Evolutionary conservation across 2,113 vertebrate species (phyloP), one percentile per base, ranked within the genome.

Genomic region (Triplophysa rosa): DNA sequence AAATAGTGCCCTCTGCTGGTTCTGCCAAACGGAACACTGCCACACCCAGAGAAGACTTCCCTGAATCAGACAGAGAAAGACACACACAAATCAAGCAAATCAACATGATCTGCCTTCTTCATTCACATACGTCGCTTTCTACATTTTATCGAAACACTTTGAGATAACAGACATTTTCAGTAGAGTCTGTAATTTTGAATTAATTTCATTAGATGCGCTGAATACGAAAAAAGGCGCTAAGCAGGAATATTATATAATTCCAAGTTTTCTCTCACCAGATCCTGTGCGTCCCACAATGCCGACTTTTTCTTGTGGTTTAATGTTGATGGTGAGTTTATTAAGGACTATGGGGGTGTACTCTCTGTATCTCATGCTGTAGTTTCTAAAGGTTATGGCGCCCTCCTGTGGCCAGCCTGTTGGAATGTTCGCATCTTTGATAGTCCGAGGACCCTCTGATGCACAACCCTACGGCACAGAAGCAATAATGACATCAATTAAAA

Each of bases 251-350:
- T 0, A 7, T 37, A 37, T 37, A 37, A 37, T 37, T 37, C 33
- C 33, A 11, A 3, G 11, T 23, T 2, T 12, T 56, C 2, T 59
- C 80, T 82, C 88, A 95, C 92, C 93, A 13, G 93, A 95, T 13
- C 89, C 88, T 0, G 91, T 94, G 67, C 92, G 92, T 87, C 94
- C 94, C 33, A 95, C 92, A n/a, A 95, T 94, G 42, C 93, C 94
- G 11, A 95, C 82, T 8, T 92, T 94, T 89, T 96, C 90, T 76
- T 85, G 86, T n/a, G 89, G 84, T 0, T 59, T 67, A 69, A 94
- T 93, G 67, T 6, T 21, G 52, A 94, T 71, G 62, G 92, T 83
- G 61, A 97, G 86, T 13, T 86, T 82, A 0, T 90, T 82, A 3
- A 96, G 92, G 62, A 95, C 92, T 0, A 93, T 83, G 0, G 92